Conservation (phyloP, 2,113 vertebrate genomes). For the Ctenodactylus gundi region DNA sequence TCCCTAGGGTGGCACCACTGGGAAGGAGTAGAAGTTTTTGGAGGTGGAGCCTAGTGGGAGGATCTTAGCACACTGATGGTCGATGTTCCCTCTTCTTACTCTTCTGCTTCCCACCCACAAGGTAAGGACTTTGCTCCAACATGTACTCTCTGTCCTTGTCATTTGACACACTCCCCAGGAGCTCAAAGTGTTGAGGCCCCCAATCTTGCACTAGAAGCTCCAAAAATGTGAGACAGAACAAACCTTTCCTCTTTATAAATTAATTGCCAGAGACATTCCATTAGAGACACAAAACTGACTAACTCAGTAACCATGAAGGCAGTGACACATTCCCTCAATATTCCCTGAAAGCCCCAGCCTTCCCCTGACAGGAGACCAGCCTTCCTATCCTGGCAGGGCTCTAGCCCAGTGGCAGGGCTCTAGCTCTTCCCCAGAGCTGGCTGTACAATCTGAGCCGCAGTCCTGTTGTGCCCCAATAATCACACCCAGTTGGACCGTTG, state of each 20-base stretch:
- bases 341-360: neutral
- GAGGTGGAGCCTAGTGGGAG: neutral
- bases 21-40: neutral
- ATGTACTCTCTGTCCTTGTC: no score
- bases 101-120: no score
- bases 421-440: neutral
- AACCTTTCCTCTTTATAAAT: neutral
- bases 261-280: neutral
- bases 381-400: neutral
- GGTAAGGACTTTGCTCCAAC: no score
- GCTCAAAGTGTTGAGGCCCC: no score
- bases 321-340: neutral
- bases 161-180: no score
- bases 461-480: neutral
- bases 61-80: neutral
- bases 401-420: accelerated
- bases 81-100: no score
- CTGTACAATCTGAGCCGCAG: neutral
- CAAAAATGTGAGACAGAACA: no score
- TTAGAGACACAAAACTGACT: neutral
- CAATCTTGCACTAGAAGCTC: neutral
- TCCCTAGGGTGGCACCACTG: neutral
- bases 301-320: neutral
- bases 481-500: neutral
- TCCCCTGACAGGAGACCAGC: no score